phyloP scores from a whole-genome alignment of 2,888 invertebrate genomes.

The Myopa tessellatipennis region DNA sequence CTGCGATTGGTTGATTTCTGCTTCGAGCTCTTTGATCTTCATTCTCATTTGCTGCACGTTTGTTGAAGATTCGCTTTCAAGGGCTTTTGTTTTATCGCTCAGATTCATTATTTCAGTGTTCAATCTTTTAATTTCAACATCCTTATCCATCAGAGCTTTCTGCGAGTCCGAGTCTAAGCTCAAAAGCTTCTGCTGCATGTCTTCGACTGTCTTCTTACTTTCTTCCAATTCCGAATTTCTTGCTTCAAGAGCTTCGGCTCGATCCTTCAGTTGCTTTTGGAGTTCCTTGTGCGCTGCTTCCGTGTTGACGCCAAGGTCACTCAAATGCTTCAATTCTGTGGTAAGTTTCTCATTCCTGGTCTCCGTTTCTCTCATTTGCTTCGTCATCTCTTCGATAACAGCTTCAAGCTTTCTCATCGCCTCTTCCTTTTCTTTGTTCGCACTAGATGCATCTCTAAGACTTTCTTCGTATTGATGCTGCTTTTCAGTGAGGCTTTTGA shows the following conservation, averaged over 20 bases:
- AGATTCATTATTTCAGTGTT: slow-evolving; percentile 46
- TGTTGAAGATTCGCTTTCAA: slow-evolving; percentile 46
- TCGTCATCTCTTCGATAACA: slow-evolving; percentile 67
- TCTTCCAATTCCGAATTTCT: slow-evolving; percentile 35
- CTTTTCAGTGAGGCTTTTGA: slow-evolving; percentile 40
- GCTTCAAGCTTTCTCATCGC: slow-evolving; percentile 64
- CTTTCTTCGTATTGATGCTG: slow-evolving; percentile 41
- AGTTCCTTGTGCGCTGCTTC: slow-evolving; percentile 23
- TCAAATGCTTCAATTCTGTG: slow-evolving; percentile 52
- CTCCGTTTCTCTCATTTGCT: slow-evolving; percentile 53
- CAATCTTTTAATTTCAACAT: slow-evolving; percentile 41
- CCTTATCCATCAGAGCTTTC: slow-evolving; percentile 37
- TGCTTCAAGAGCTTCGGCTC: slow-evolving; percentile 32
- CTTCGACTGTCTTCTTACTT: slow-evolving; percentile 36
- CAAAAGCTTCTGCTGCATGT: slow-evolving; percentile 38
- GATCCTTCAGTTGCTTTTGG: slow-evolving; percentile 36
- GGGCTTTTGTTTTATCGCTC: slow-evolving; percentile 38
- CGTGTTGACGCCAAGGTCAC: slow-evolving; percentile 27
- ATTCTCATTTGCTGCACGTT: slow-evolving; percentile 44
- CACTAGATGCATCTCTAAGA: slow-evolving; percentile 37
- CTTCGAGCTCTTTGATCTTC: slow-evolving; percentile 46
- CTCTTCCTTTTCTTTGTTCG: slow-evolving; percentile 40
- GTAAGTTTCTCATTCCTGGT: slow-evolving; percentile 54
- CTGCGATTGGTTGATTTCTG: slow-evolving; percentile 44
- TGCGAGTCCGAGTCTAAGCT: slow-evolving; percentile 30